phyloP scores from a whole-genome alignment of 2,113 vertebrate species.

The Burhinus oedicnemus region DNA sequence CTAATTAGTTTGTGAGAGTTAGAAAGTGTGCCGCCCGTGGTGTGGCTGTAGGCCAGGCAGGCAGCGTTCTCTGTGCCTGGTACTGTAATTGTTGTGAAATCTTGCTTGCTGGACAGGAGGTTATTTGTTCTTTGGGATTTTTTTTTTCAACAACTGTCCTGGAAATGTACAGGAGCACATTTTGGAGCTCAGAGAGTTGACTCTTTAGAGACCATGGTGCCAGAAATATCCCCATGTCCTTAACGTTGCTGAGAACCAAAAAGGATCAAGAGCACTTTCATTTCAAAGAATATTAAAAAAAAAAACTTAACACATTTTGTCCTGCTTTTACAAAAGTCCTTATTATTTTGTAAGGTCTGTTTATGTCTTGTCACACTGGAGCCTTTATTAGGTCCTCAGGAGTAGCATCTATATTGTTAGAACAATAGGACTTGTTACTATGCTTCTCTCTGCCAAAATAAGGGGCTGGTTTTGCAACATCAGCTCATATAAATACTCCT shows the following conservation, averaged over 20 bases:
- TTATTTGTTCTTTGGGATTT: slow-evolving; percentile 14
- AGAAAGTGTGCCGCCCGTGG: neutral
- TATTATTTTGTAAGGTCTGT: neutral
- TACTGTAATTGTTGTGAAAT: slow-evolving; percentile 64
- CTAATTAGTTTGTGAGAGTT: slow-evolving; percentile 44
- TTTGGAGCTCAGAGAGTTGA: neutral
- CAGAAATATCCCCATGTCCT: neutral
- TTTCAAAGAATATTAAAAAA: neutral
- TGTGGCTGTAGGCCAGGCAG: slow-evolving; percentile 59
- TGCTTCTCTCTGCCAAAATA: neutral
- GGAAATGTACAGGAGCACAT: neutral
- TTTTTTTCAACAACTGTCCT: neutral
- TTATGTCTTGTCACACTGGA: neutral
- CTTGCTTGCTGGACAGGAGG: slow-evolving; percentile 25
- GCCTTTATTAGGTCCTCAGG: neutral
- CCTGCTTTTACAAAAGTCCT: neutral
- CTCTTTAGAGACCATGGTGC: neutral
- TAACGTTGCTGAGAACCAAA: neutral
- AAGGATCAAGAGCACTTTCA: neutral
- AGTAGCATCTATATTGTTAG: neutral
- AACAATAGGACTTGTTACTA: neutral
- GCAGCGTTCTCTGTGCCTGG: slow-evolving; percentile 64
- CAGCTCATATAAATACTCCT: neutral
- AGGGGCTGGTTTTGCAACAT: neutral
- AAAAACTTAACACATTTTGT: neutral